A percentile compares a stretch with the other conserved stretches of the same genome.
Evolutionary conservation across 2,113 vertebrate species (phyloP).

Genomic region (Glaucidium brasilianum): DNA sequence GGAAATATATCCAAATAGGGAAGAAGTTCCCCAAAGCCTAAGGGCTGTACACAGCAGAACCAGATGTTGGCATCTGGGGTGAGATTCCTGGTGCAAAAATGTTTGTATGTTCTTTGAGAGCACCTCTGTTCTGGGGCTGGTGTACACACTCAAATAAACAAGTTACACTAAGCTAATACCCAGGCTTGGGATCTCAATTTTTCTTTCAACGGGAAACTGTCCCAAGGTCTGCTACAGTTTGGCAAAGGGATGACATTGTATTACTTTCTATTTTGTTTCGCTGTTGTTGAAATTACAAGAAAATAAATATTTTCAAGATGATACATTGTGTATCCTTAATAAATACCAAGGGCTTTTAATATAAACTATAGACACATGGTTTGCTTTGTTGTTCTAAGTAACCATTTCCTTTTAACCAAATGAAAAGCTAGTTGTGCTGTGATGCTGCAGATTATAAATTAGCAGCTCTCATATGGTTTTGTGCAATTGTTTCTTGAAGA

Average conservation of each 20-base stretch:
- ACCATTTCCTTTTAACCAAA: slow-evolving; percentile 41
- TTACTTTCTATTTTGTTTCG: slow-evolving; percentile 35
- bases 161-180: not conserved
- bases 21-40: slow-evolving; percentile 1
- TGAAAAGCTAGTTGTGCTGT: not conserved
- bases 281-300: slow-evolving; percentile 46
- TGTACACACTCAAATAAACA: not conserved
- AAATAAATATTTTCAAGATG: slow-evolving; percentile 58
- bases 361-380: slow-evolving; percentile 28
- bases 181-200: not conserved
- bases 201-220: not conserved
- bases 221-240: not conserved
- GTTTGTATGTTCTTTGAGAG: not conserved
- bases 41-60: slow-evolving; percentile 13
- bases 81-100: not conserved
- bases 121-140: not conserved
- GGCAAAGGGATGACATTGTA: not conserved
- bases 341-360: slow-evolving; percentile 42
- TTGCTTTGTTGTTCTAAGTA: slow-evolving; percentile 34
- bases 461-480: slow-evolving; percentile 29
- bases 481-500: slow-evolving; percentile 55
- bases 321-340: slow-evolving; percentile 28
- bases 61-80: slow-evolving; percentile 35
- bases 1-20: not conserved
- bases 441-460: slow-evolving; percentile 50